A percentile compares a stretch with the other conserved stretches of the same genome.
These are phyloP conservation scores for Bubo bubo DNA, from an alignment of 2,113 vertebrate species.

Conservation along the genomic window DNA sequence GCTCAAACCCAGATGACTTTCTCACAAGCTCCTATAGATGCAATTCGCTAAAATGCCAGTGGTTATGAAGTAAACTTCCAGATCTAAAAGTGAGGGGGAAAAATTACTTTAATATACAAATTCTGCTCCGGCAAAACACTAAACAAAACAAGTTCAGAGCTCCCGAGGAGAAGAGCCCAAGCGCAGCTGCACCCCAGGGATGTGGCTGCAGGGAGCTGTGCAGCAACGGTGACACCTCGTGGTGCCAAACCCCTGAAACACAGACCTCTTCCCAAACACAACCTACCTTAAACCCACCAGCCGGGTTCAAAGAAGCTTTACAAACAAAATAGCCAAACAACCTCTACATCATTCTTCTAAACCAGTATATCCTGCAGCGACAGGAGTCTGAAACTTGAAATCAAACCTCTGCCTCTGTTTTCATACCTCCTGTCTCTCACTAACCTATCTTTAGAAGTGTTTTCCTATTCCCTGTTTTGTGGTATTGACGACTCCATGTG, in stretches of 20 bases:
- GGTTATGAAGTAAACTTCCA: neutral
- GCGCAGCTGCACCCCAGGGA: fast-evolving
- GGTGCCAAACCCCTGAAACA: neutral
- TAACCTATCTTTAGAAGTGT: neutral
- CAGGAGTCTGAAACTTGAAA: neutral
- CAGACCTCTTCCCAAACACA: neutral
- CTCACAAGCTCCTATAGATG: neutral
- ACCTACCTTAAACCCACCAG: neutral
- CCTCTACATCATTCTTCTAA: neutral
- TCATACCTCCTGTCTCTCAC: neutral
- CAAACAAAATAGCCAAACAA: neutral
- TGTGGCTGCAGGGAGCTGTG: neutral
- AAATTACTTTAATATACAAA: neutral
- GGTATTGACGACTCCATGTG: neutral
- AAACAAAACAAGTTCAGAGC: neutral
- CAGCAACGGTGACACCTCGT: slow-evolving; percentile 64
- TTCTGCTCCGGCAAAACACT: neutral
- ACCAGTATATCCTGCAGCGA: neutral
- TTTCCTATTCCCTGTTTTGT: neutral
- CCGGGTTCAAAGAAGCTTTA: neutral
- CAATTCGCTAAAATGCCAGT: neutral
- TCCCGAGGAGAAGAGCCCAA: fast-evolving
- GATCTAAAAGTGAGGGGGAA: neutral
- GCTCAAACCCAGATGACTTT: neutral
- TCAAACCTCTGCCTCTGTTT: neutral